Evolutionary conservation across 1,140 invertebrate species (phyloP), one percentile per base, ranked within the genome.

Genomic region (Brachionus plicatilis): DNA sequence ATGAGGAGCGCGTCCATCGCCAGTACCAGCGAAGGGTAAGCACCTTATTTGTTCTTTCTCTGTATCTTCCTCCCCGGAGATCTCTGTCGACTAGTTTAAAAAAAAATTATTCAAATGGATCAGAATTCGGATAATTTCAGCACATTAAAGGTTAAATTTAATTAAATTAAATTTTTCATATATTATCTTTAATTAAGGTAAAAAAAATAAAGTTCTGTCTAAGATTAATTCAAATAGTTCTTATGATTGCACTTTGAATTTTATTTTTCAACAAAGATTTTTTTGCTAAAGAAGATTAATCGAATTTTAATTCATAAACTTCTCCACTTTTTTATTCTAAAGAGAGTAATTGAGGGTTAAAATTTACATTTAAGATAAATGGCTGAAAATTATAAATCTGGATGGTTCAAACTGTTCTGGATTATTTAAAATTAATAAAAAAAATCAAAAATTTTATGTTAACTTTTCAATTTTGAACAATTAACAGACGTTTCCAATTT

Each of bases 1-100:
- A 76, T 76, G n/a, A 47, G 72, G 27, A 76, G 72, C 47, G 72
- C 72, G 14, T 76, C 72, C 9, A 76, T 76, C 6, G 72, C 72
- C 6, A 76, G 68, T 43, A 72, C 68, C n/a, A 72, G 72, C 24
- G 72, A 76, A 50, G 20, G 20, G 72, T 76, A 76, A 76, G 17
- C 20, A 47, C 17, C 1, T 12, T 27, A 37, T 20, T 20, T 76
- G 2, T 76, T 27, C 14, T 29, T 11, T 75, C 27, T 27, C 20
- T 29, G 1, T 1, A 17, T 24, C 8, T 11, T 17, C 11, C 70
- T 29, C 14, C 1, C 20, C 17, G 1, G 17, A 9, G 17, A 24
- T 8, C 17, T 24, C 27, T 65, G 56, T 24, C 27, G 56, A 65
- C 27, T 24, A 20, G 56, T 24, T 60, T 4, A 27, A 60, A 60